These are phyloP conservation scores for Anthopleura sola DNA, from an alignment of 64 coral and sea anemone genomes.

Conservation along the genomic window DNA sequence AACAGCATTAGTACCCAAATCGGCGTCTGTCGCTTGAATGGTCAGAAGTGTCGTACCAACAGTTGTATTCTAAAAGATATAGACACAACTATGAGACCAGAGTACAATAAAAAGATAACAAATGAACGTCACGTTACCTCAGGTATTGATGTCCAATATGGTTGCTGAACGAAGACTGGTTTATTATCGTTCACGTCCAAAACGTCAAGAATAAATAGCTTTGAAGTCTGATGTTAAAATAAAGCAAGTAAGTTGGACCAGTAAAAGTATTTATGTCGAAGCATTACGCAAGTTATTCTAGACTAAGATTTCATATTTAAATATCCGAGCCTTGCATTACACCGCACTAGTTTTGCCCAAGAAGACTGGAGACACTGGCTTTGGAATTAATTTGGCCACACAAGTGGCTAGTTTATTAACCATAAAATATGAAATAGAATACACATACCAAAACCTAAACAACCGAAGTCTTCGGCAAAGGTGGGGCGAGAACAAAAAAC, in stretches of 20 bases:
- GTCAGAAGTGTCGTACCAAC: conserved; percentile 54
- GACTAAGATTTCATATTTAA: too few species aligned
- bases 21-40: conserved; percentile 46
- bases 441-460: too few species aligned
- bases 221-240: conserved; percentile 25
- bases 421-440: too few species aligned
- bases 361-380: too few species aligned
- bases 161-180: conserved; percentile 44
- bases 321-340: too few species aligned
- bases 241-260: background rate
- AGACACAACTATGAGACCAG: background rate
- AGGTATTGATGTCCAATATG: conserved; percentile 52
- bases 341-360: too few species aligned
- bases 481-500: too few species aligned
- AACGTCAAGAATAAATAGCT: conserved; percentile 34
- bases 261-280: too few species aligned
- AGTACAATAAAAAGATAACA: background rate
- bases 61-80: conserved; percentile 50
- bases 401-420: too few species aligned
- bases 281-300: too few species aligned
- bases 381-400: too few species aligned
- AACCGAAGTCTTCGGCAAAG: too few species aligned
- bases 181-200: conserved; percentile 55
- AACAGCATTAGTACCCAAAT: conserved; percentile 45
- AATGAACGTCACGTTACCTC: conserved; percentile 46